Conservation (phyloP, 2,888 invertebrate genomes). For the Reticulitermes lucifugus region DNA sequence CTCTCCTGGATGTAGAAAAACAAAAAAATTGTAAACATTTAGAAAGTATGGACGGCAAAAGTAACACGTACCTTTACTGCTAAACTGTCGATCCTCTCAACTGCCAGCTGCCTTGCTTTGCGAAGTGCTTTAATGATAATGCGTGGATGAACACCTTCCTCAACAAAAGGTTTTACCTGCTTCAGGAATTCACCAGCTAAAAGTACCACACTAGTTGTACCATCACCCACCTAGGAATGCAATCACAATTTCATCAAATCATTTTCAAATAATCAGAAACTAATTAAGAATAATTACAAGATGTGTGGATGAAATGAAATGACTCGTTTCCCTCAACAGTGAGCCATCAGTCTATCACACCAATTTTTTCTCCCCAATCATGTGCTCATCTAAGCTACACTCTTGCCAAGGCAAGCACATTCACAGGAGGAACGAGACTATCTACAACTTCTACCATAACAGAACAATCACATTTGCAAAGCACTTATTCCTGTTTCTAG, state of each 20-base stretch:
- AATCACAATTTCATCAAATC: not conserved
- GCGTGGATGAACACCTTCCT: slow-evolving; percentile 96
- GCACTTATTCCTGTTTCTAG: too few relatives aligned
- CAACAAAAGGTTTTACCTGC: slow-evolving; percentile 93
- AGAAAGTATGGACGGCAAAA: too few relatives aligned
- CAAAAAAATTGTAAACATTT: not conserved
- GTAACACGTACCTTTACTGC: slow-evolving; percentile 71
- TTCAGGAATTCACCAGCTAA: slow-evolving; percentile 96
- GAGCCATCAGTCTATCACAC: slow-evolving; percentile 53
- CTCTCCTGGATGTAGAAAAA: too few relatives aligned
- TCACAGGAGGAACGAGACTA: not conserved
- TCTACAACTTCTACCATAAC: too few relatives aligned
- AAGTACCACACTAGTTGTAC: slow-evolving; percentile 97
- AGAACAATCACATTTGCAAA: too few relatives aligned
- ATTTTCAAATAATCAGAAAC: too few relatives aligned
- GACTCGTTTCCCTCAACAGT: slow-evolving; percentile 54
- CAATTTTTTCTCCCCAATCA: not conserved
- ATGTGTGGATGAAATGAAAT: slow-evolving; percentile 47
- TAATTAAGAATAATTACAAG: not conserved
- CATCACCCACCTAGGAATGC: slow-evolving; percentile 88
- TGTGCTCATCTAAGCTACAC: not conserved
- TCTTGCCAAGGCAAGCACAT: not conserved
- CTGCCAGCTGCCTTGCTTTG: slow-evolving; percentile 82
- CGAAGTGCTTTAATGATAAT: slow-evolving; percentile 91
- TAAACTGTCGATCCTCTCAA: slow-evolving; percentile 85